phyloP scores from a whole-genome alignment of 2,888 invertebrate species.

The Luperina nickerlii region DNA sequence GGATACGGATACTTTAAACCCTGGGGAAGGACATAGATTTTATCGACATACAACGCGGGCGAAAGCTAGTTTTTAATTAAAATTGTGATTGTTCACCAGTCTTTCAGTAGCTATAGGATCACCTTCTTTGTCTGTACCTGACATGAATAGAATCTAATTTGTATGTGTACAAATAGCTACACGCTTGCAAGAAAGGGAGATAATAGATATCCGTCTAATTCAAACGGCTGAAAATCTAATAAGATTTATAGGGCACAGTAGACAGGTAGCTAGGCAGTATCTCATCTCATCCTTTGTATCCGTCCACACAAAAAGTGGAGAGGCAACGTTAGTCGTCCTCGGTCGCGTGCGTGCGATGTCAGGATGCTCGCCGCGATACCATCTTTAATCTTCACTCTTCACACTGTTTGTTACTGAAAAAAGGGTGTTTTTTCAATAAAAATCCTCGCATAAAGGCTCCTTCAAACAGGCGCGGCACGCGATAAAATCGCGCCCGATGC shows the following conservation, averaged over 20 bases:
- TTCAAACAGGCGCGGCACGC: too few relatives aligned
- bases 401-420: constrained; percentile 62
- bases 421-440: constrained; percentile 36
- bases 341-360: constrained; percentile 71
- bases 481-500: too few relatives aligned
- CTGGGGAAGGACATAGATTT: neutral
- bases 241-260: constrained; percentile 64
- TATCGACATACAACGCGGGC: neutral
- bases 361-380: constrained; percentile 67
- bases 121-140: constrained; percentile 1
- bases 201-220: constrained; percentile 57
- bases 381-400: constrained; percentile 75
- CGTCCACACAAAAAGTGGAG: constrained; percentile 64
- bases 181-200: constrained; percentile 34
- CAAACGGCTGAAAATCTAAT: constrained; percentile 54
- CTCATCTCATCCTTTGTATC: constrained; percentile 69
- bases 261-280: constrained; percentile 62
- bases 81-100: neutral
- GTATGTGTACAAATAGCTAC: constrained; percentile 10
- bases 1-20: neutral
- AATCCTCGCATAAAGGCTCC: constrained; percentile 21
- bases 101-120: neutral
- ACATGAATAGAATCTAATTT: constrained; percentile 17
- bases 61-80: neutral
- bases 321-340: constrained; percentile 53